These are phyloP conservation scores for Hirtodrosophila cameraria DNA, from an alignment of 2,888 invertebrate species.

Conservation along the genomic window DNA sequence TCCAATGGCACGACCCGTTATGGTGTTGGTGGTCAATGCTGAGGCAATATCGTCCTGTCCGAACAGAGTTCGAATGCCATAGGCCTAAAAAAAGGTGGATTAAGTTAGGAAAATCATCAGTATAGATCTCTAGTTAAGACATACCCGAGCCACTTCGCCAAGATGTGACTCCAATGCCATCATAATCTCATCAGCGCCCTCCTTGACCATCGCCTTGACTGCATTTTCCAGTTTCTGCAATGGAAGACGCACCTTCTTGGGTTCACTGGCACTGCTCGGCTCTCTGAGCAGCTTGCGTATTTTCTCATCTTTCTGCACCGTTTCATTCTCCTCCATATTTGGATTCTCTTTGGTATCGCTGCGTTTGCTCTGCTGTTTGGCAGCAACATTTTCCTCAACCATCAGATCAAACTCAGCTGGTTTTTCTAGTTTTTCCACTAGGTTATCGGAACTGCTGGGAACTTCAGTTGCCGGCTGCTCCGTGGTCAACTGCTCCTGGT, in stretches of 20 bases:
- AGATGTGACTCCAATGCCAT: slow-evolving; percentile 84
- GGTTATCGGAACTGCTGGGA: slow-evolving; percentile 52
- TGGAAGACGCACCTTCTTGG: slow-evolving; percentile 85
- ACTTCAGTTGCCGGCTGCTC: slow-evolving; percentile 54
- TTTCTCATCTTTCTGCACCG: slow-evolving; percentile 85
- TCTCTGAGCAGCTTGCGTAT: slow-evolving; percentile 85
- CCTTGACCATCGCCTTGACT: slow-evolving; percentile 71
- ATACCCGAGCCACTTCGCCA: slow-evolving; percentile 76
- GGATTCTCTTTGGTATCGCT: slow-evolving; percentile 61
- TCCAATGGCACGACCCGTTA: slow-evolving; percentile 84
- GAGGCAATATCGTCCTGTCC: slow-evolving; percentile 86
- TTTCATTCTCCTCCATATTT: slow-evolving; percentile 82
- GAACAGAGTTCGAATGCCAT: slow-evolving; percentile 85
- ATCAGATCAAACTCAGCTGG: slow-evolving; percentile 40
- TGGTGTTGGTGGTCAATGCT: slow-evolving; percentile 87
- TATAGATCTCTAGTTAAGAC: slow-evolving; percentile 12
- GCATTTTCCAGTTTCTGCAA: slow-evolving; percentile 85
- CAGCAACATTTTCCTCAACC: slow-evolving; percentile 57
- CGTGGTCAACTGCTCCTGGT: slow-evolving; percentile 38
- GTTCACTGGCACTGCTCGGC: slow-evolving; percentile 84
- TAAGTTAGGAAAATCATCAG: too few species aligned
- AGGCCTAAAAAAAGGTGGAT: slow-evolving; percentile 53
- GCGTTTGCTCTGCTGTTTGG: slow-evolving; percentile 78
- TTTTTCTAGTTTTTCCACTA: slow-evolving; percentile 73
- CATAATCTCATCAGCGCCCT: slow-evolving; percentile 16